Base-by-base conservation (phyloP, 2,888 invertebrate genomes). In the Diplazon laetatorius region DNA sequence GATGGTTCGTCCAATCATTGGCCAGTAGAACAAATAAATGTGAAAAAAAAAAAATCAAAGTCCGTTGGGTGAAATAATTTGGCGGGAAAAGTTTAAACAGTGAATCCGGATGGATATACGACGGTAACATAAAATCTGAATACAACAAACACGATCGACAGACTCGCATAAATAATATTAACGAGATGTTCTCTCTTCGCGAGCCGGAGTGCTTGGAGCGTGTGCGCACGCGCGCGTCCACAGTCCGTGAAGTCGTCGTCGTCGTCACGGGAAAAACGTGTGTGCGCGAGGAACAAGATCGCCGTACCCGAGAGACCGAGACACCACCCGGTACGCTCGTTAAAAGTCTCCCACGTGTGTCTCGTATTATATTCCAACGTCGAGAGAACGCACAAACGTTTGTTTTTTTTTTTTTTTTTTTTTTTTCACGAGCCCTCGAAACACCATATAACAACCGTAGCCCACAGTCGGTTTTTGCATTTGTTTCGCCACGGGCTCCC, bases 111-210 rank as follows among this genome's bases (percentile, higher is more conserved):
- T 35, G 18, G 30, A 12, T 48, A 39, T 57, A 68, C 35, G 25
- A 74, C 57, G 63, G 69, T 30, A 48, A 57, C 30, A 63, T 46
- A 44, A 30, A n/a, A 69, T 69, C 48, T 63, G 62, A 30, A 63
- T 37, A 78, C 35, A 78, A 69, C 55, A 69, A 69, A 73, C 55
- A 46, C 42, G 70, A 71, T 78, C 70, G 70, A 46, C 44, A 75
- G 71, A 66, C 55, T 70, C 75, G 66, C 70, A 75, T 78, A 78
- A 75, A 78, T 75, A 75, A 78, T 78, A 78, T 75, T 75, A 75
- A 78, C 75, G 75, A 78, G 71, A 46, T n/a, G n/a, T n/a, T n/a
- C 44, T 46, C 75, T 71, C 70, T 65, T 76, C 50, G 65, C 30
- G 6, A 6, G 30, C 2, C 2, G 65, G 48, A 22, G 30, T 18